These are phyloP conservation scores for Zonotrichia leucophrys DNA, from an alignment of 2,113 vertebrate species.

Conservation along the genomic window DNA sequence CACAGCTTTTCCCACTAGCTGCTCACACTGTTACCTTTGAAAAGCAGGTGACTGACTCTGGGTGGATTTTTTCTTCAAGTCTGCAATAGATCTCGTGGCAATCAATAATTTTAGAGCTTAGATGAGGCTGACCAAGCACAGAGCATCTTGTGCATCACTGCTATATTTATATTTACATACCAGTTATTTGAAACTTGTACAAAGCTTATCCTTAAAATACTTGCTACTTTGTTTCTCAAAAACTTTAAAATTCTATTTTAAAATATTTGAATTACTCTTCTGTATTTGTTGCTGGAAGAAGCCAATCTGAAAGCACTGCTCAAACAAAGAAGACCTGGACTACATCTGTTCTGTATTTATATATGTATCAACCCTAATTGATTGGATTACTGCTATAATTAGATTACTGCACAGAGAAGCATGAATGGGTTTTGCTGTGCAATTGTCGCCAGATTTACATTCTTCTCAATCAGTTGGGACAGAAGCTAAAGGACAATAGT, in stretches of 20 bases:
- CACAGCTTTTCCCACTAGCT: neutral
- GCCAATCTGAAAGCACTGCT: neutral
- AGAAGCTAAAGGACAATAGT: neutral
- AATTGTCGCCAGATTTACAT: neutral
- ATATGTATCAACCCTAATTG: neutral
- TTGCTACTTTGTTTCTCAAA: neutral
- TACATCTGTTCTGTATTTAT: neutral
- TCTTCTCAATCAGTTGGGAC: neutral
- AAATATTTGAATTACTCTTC: neutral
- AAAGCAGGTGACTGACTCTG: neutral
- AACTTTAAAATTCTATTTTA: neutral
- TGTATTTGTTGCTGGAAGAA: neutral
- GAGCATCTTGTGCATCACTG: neutral
- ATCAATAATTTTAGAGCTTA: neutral
- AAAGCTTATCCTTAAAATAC: neutral
- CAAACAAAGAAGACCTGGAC: neutral
- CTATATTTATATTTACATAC: neutral
- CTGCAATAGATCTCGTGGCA: neutral
- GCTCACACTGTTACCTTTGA: neutral
- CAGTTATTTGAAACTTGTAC: neutral
- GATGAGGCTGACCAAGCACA: neutral
- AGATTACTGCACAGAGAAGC: neutral
- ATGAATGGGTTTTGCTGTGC: neutral
- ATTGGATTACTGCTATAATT: neutral
- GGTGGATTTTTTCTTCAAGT: neutral